phyloP scores from a whole-genome alignment of 2,888 invertebrate species.

The Ormyrus rosae region DNA sequence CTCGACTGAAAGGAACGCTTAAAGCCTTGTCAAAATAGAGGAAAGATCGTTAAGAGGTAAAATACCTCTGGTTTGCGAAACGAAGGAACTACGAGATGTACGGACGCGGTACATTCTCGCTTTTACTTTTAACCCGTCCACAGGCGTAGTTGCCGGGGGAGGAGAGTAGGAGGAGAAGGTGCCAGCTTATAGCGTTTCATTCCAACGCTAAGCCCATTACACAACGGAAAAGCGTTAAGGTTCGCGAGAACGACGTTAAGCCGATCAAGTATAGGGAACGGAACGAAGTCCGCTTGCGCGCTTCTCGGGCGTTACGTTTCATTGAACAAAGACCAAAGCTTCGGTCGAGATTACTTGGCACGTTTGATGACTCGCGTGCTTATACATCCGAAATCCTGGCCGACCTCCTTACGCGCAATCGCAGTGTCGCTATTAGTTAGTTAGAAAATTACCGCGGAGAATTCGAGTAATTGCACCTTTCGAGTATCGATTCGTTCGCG shows the following conservation, averaged over 20 bases:
- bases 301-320: background rate
- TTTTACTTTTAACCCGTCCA: constrained; percentile 44
- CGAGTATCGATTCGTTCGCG: too few species aligned
- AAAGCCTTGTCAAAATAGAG: too few species aligned
- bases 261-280: constrained; percentile 20
- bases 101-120: background rate
- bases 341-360: constrained; percentile 15
- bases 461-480: too few species aligned
- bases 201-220: constrained; percentile 41
- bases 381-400: background rate
- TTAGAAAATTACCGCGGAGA: too few species aligned
- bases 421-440: background rate
- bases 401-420: background rate
- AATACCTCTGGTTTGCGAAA: constrained; percentile 1
- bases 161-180: background rate
- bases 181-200: background rate
- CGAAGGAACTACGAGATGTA: background rate
- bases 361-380: constrained; percentile 5
- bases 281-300: background rate
- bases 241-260: constrained; percentile 11
- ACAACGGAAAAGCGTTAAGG: constrained; percentile 37
- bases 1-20: too few species aligned
- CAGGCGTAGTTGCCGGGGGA: background rate
- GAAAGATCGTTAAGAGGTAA: background rate
- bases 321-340: constrained; percentile 20